Evolutionary conservation across 2,888 invertebrate genomes (phyloP).

Genomic region (Chrysolina oricalcia): DNA sequence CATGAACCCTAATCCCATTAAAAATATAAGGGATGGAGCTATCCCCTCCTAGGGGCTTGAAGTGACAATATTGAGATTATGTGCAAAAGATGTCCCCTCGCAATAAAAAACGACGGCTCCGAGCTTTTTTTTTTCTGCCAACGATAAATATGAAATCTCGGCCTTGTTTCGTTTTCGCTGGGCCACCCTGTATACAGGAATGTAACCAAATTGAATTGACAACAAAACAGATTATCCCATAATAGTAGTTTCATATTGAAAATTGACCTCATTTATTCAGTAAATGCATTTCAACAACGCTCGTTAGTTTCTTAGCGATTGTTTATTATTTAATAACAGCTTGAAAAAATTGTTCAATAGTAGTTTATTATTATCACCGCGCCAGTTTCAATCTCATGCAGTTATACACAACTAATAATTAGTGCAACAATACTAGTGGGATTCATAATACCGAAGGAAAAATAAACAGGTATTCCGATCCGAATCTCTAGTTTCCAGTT

Average conservation of each 20-base stretch:
- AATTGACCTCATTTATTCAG: background rate
- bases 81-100: too few species aligned
- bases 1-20: too few species aligned
- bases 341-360: background rate
- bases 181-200: too few species aligned
- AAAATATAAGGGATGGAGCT: too few species aligned
- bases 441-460: background rate
- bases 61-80: too few species aligned
- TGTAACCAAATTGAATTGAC: too few species aligned
- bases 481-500: background rate
- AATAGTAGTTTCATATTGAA: background rate
- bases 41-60: too few species aligned
- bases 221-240: too few species aligned
- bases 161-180: too few species aligned
- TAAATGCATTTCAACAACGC: background rate
- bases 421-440: background rate
- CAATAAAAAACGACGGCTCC: too few species aligned
- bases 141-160: too few species aligned
- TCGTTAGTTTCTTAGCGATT: background rate
- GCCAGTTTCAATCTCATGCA: background rate
- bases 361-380: background rate
- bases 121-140: too few species aligned
- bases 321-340: background rate
- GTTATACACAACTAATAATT: slow-evolving; percentile 5
- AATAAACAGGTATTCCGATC: background rate